Evolutionary conservation across 2,113 vertebrate genomes (phyloP).

Genomic region (Laticauda laticaudata): DNA sequence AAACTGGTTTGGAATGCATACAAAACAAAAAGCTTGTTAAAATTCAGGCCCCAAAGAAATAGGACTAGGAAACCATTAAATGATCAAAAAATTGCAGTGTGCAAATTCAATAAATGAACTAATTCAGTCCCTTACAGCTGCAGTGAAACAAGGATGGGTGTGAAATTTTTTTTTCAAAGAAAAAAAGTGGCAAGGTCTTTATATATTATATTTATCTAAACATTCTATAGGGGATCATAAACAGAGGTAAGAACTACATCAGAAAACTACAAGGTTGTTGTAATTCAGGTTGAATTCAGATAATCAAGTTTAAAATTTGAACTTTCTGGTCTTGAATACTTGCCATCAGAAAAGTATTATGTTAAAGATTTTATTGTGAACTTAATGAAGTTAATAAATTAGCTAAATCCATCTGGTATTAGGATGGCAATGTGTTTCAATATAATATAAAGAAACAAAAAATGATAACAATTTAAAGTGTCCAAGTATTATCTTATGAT

Average conservation of each 20-base stretch:
- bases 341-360: neutral
- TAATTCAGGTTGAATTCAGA: neutral
- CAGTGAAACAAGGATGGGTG: neutral
- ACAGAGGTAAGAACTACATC: neutral
- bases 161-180: neutral
- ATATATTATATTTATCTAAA: neutral
- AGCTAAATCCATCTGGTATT: neutral
- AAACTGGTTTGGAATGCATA: neutral
- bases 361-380: neutral
- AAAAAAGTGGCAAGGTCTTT: conserved; percentile 3
- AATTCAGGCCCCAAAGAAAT: neutral
- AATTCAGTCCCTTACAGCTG: neutral
- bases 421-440: conserved; percentile 2
- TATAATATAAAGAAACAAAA: neutral
- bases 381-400: conserved; percentile 10
- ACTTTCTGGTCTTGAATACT: neutral
- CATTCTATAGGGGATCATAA: neutral
- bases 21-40: neutral
- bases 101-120: neutral
- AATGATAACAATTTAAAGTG: neutral
- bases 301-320: neutral
- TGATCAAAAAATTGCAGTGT: neutral
- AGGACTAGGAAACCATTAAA: conserved; percentile 23
- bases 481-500: neutral
- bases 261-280: neutral